These are phyloP conservation scores for Drosophila paulistorum DNA, from an alignment of 1,140 invertebrate genomes.

Conservation along the genomic window DNA sequence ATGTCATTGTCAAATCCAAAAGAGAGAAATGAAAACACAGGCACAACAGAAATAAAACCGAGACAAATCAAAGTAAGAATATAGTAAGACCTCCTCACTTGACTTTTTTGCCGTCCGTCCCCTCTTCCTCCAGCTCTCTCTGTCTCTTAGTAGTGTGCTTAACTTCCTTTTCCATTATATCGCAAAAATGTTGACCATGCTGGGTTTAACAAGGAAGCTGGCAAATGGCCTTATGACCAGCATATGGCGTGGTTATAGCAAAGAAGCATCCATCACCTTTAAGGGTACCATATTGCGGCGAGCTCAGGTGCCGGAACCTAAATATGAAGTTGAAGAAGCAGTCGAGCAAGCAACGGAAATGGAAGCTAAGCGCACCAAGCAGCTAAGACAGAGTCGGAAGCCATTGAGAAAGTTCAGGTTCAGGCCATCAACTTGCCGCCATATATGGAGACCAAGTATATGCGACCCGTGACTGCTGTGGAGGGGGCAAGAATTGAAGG, in stretches of 20 bases:
- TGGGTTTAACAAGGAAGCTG: constrained; percentile 4
- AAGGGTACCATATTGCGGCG: constrained; percentile 17
- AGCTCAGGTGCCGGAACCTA: constrained; percentile 11
- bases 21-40: constrained; percentile 7
- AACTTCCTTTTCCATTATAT: constrained; percentile 11
- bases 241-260: constrained; percentile 7
- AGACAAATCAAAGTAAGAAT: constrained; percentile 35
- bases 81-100: constrained; percentile 33
- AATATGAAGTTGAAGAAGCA: constrained; percentile 7
- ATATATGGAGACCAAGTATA: constrained; percentile 22
- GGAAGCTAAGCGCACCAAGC: not conserved
- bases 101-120: constrained; percentile 8
- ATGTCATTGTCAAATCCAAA: constrained; percentile 43
- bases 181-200: constrained; percentile 19
- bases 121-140: too few relatives aligned
- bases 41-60: constrained; percentile 17
- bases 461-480: constrained; percentile 10
- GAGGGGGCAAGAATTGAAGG: constrained; percentile 6
- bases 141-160: not conserved
- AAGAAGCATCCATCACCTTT: constrained; percentile 2
- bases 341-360: not conserved
- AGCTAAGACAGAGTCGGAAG: not conserved
- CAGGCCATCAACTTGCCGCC: constrained; percentile 4
- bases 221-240: constrained; percentile 13
- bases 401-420: constrained; percentile 8